A percentile compares a stretch with the other conserved stretches of the same genome.
phyloP scores from a whole-genome alignment of 2,113 vertebrate genomes.

The Ibidorhyncha struthersii region DNA sequence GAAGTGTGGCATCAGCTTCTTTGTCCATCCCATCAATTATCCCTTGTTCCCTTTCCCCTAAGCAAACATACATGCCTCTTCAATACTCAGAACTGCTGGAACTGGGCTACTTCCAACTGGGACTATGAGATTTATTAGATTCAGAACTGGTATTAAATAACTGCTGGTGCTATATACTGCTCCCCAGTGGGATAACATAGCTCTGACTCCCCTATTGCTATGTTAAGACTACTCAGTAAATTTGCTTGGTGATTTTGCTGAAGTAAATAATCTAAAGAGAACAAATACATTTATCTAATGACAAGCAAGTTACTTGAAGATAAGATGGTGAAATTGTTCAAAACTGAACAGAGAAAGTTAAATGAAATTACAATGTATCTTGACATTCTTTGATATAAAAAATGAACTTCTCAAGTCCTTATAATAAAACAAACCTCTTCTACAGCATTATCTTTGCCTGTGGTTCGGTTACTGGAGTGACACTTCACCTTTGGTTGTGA shows the following conservation, averaged over 20 bases:
- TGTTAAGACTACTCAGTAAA: neutral
- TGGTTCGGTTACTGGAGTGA: neutral
- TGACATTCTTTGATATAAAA: neutral
- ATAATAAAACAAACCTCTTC: neutral
- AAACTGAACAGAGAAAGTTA: neutral
- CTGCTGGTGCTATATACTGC: neutral
- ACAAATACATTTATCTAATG: neutral
- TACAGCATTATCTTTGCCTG: neutral
- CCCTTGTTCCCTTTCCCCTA: neutral
- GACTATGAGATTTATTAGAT: neutral
- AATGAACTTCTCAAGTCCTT: neutral
- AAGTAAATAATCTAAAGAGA: neutral
- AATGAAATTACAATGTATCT: neutral
- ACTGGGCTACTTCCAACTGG: neutral
- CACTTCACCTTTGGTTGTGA: neutral
- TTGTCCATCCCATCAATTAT: neutral
- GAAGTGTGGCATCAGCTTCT: neutral
- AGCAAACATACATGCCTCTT: neutral
- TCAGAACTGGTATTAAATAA: neutral
- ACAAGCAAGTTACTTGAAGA: neutral
- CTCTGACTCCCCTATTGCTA: neutral
- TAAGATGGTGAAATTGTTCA: neutral
- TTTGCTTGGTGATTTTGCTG: neutral
- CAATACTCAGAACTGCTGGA: neutral
- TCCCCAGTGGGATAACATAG: neutral